These are phyloP conservation scores for Clarias laeviceps DNA, from an alignment of 2,797 vertebrate genomes.

Conservation along the genomic window DNA sequence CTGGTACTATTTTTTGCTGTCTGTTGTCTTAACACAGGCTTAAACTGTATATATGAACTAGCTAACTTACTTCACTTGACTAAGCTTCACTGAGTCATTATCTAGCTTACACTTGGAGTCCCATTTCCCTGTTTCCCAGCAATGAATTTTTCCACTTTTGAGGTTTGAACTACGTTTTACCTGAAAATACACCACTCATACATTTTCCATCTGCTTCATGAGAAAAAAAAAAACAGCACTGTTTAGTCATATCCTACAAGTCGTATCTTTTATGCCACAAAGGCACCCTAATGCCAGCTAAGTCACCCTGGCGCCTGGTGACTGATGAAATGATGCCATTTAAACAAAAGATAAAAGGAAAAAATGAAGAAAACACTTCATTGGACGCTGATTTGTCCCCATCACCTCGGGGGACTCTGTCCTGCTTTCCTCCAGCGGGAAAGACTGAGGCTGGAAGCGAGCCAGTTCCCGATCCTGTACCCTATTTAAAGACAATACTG, in stretches of 20 bases:
- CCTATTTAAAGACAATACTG: slow-evolving; percentile 70
- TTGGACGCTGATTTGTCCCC: slow-evolving; percentile 80
- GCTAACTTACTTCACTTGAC: background rate
- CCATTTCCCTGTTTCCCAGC: slow-evolving; percentile 61
- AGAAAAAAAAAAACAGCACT: background rate
- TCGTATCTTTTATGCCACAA: background rate
- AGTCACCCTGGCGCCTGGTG: slow-evolving; percentile 58
- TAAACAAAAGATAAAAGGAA: background rate
- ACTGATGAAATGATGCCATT: slow-evolving; percentile 64
- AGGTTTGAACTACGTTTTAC: background rate
- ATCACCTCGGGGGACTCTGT: slow-evolving; percentile 74
- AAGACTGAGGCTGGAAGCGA: slow-evolving; percentile 72
- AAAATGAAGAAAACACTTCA: slow-evolving; percentile 68
- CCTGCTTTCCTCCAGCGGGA: slow-evolving; percentile 66
- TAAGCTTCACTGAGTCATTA: background rate
- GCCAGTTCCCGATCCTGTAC: slow-evolving; percentile 69
- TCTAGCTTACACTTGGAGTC: background rate
- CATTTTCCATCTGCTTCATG: slow-evolving; percentile 42
- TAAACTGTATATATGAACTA: background rate
- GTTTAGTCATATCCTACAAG: background rate
- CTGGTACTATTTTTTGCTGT: background rate
- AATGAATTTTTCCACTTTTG: background rate
- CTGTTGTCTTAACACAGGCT: background rate
- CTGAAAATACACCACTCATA: slow-evolving; percentile 62
- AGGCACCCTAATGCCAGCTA: slow-evolving; percentile 61